Evolutionary conservation across 2,797 vertebrate genomes (phyloP).

Genomic region (Channallabes apus): DNA sequence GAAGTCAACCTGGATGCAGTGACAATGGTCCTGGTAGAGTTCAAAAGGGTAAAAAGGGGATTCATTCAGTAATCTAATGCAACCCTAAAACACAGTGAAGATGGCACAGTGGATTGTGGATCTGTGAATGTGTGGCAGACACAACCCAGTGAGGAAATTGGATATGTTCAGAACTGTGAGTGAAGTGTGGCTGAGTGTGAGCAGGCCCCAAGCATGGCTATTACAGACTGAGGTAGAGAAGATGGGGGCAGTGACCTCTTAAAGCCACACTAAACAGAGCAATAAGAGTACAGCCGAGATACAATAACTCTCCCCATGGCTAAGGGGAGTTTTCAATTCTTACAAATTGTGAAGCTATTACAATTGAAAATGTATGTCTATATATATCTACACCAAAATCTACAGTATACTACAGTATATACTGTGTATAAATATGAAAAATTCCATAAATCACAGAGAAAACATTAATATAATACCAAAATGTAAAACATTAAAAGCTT

Average conservation of each 20-base stretch:
- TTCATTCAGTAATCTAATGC: slow-evolving; percentile 37
- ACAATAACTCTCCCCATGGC: slow-evolving; percentile 52
- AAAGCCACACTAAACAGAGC: slow-evolving; percentile 58
- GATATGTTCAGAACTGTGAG: slow-evolving; percentile 47
- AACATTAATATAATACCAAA: background rate
- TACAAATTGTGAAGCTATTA: slow-evolving; percentile 11
- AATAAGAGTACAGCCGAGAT: slow-evolving; percentile 58
- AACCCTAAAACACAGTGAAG: slow-evolving; percentile 46
- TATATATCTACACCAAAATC: background rate
- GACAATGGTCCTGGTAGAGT: slow-evolving; percentile 28
- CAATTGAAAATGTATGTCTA: background rate
- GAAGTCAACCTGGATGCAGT: slow-evolving; percentile 19
- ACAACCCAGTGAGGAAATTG: slow-evolving; percentile 53
- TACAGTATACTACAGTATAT: background rate
- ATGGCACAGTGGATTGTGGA: slow-evolving; percentile 42
- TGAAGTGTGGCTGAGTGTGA: slow-evolving; percentile 44
- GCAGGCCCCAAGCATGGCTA: slow-evolving; percentile 53
- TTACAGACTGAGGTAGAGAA: slow-evolving; percentile 50
- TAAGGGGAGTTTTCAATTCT: slow-evolving; percentile 22
- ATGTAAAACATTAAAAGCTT: slow-evolving; percentile 7
- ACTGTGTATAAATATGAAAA: background rate
- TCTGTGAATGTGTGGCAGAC: slow-evolving; percentile 38
- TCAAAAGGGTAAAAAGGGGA: slow-evolving; percentile 41
- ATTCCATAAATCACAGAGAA: background rate
- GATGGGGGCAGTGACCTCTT: slow-evolving; percentile 59